Conservation (phyloP, 1,140 invertebrate species). For the Scylla paramamosain region DNA sequence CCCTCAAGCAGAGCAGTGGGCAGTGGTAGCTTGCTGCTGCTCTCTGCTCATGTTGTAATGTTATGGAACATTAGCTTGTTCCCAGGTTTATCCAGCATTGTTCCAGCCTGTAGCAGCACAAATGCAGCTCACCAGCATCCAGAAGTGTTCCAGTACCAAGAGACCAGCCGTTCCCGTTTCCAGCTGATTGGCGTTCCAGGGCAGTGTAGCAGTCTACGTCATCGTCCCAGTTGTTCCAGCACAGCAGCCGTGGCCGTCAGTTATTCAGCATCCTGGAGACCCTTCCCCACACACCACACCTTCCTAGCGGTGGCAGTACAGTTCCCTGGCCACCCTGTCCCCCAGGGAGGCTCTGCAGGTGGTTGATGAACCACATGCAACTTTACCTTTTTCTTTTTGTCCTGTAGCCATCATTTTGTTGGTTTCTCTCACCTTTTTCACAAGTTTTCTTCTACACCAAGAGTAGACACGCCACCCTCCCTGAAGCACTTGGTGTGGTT, state of each 20-base stretch:
- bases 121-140: background rate
- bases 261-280: background rate
- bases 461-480: too few relatives aligned
- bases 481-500: too few relatives aligned
- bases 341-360: background rate
- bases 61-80: conserved; percentile 57
- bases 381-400: too few relatives aligned
- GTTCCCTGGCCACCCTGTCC: background rate
- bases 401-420: background rate
- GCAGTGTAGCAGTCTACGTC: background rate
- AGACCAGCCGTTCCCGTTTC: conserved; percentile 9
- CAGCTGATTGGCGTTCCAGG: conserved; percentile 17
- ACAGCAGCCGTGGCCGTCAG: background rate
- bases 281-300: background rate
- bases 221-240: background rate
- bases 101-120: conserved; percentile 46
- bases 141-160: conserved; percentile 42
- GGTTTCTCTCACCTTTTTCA: background rate
- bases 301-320: background rate
- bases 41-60: background rate
- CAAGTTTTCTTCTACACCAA: background rate
- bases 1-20: background rate
- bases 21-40: conserved; percentile 36
- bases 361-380: background rate
- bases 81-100: conserved; percentile 43